Conservation (phyloP, 2,888 invertebrate genomes). For the Leucophora obtusa region DNA sequence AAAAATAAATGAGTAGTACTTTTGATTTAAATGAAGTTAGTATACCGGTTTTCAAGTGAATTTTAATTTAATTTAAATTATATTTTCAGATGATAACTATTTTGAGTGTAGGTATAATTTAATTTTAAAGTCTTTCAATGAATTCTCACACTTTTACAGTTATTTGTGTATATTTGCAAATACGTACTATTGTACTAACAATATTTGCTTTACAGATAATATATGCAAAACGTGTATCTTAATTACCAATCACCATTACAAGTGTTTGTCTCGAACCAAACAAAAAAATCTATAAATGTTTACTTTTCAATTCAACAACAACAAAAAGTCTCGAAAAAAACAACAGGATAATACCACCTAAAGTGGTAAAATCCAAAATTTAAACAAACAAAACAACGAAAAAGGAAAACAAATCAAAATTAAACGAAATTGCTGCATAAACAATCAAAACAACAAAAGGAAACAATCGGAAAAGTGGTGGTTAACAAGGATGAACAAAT, state of each 20-base stretch:
- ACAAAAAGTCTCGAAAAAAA: slow-evolving; percentile 38
- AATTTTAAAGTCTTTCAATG: neutral
- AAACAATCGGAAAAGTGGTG: slow-evolving; percentile 58
- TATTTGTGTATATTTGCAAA: too few relatives aligned
- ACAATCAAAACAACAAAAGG: slow-evolving; percentile 51
- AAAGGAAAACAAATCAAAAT: slow-evolving; percentile 63
- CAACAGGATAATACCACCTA: slow-evolving; percentile 55
- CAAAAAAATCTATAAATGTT: slow-evolving; percentile 55
- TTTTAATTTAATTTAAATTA: too few relatives aligned
- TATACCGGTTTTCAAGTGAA: too few relatives aligned
- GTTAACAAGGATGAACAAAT: slow-evolving; percentile 35
- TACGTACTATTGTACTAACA: too few relatives aligned
- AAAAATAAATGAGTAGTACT: too few relatives aligned
- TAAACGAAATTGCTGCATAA: slow-evolving; percentile 61
- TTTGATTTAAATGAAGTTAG: too few relatives aligned
- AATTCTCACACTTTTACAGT: neutral
- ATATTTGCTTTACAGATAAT: slow-evolving; percentile 3
- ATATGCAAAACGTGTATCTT: slow-evolving; percentile 59
- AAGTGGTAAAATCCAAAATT: slow-evolving; percentile 59
- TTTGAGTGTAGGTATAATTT: too few relatives aligned
- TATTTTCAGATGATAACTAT: too few relatives aligned
- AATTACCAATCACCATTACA: slow-evolving; percentile 61
- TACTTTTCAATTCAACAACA: slow-evolving; percentile 56
- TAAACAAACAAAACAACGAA: slow-evolving; percentile 55
- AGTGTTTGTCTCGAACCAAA: slow-evolving; percentile 49